Percentiles rank a stretch among this genome's conserved stretches.
phyloP scores from a whole-genome alignment of 1,140 invertebrate species.

The Saccostrea cuccullata region DNA sequence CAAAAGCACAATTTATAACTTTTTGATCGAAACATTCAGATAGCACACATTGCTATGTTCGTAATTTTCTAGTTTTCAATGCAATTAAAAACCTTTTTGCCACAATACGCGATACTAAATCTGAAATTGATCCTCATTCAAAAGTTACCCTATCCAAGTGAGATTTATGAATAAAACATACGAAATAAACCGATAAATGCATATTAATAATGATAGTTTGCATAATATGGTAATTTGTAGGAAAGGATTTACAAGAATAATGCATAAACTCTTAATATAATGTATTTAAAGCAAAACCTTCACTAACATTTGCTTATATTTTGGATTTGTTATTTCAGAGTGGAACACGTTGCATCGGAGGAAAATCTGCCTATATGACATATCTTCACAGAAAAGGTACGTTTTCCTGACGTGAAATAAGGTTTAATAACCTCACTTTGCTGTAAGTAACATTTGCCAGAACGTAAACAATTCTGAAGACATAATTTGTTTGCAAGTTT shows the following conservation, averaged over 20 bases:
- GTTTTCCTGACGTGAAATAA: not conserved
- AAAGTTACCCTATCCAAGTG: not conserved
- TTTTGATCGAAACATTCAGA: too few species aligned
- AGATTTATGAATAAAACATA: slow-evolving; percentile 33
- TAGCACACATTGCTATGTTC: too few species aligned
- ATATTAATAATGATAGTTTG: slow-evolving; percentile 38
- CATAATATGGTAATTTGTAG: slow-evolving; percentile 36
- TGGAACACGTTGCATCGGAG: not conserved
- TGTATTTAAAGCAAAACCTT: slow-evolving; percentile 34
- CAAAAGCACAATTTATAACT: too few species aligned
- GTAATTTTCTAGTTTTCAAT: too few species aligned
- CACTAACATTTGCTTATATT: not conserved
- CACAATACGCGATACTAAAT: slow-evolving; percentile 1
- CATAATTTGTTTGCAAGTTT: not conserved
- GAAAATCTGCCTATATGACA: not conserved
- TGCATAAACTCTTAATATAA: slow-evolving; percentile 18
- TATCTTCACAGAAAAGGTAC: not conserved
- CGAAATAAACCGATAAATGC: slow-evolving; percentile 25
- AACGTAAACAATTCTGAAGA: not conserved
- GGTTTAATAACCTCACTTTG: not conserved
- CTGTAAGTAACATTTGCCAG: not conserved
- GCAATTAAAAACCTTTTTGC: too few species aligned
- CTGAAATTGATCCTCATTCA: slow-evolving; percentile 8
- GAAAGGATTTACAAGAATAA: slow-evolving; percentile 28
- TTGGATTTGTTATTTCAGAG: slow-evolving; percentile 14